Conservation (phyloP, 2,888 invertebrate species). For the Apotomis capreana region DNA sequence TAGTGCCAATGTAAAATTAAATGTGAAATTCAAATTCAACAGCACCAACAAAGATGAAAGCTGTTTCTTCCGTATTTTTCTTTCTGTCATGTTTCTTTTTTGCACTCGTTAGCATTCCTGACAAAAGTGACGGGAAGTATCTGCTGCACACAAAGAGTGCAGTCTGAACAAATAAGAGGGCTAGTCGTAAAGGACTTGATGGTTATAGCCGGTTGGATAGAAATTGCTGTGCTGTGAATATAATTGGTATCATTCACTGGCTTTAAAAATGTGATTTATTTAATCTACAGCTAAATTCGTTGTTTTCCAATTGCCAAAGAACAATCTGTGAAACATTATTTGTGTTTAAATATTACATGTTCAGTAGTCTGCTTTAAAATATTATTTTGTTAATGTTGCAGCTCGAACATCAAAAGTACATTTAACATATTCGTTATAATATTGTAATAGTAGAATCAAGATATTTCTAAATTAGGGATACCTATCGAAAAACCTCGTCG, state of each 20-base stretch:
- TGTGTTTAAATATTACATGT: too few relatives aligned
- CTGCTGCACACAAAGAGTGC: conserved; percentile 15
- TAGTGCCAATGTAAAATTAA: not conserved
- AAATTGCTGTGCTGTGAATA: not conserved
- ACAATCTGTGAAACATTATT: too few relatives aligned
- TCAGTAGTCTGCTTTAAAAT: too few relatives aligned
- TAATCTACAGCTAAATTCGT: too few relatives aligned
- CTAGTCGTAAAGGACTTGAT: not conserved
- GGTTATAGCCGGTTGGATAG: not conserved
- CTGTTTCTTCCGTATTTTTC: conserved; percentile 12
- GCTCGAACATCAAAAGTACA: too few relatives aligned
- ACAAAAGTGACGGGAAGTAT: conserved; percentile 24
- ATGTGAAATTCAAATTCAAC: conserved; percentile 8
- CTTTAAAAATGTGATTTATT: too few relatives aligned
- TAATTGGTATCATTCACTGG: not conserved
- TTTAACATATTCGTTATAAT: too few relatives aligned
- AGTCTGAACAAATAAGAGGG: conserved; percentile 6
- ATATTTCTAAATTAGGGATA: too few relatives aligned
- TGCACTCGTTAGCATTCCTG: conserved; percentile 14
- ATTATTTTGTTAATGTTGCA: too few relatives aligned
- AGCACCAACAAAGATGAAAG: conserved; percentile 12
- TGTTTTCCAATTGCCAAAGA: too few relatives aligned
- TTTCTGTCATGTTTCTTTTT: conserved; percentile 11
- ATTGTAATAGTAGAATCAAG: too few relatives aligned
- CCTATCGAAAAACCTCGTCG: too few relatives aligned